Conservation (phyloP, 2,888 invertebrate genomes). For the Drosophila merina region DNA sequence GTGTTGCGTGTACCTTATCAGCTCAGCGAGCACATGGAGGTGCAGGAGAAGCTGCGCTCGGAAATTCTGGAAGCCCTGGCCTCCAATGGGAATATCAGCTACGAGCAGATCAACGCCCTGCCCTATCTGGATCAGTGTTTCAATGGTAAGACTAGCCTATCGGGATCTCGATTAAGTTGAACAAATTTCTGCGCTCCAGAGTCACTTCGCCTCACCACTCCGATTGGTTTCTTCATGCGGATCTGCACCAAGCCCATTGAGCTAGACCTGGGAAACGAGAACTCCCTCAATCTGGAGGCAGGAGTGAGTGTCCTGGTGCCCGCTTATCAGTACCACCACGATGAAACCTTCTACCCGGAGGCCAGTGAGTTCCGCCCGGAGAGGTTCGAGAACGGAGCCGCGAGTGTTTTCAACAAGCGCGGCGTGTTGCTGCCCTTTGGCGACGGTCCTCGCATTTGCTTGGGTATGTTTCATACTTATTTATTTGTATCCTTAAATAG, state of each 20-base stretch:
- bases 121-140: conserved; percentile 81
- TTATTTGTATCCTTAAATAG: too few species aligned
- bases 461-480: conserved; percentile 62
- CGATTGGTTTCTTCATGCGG: conserved; percentile 60
- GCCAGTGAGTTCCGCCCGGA: conserved; percentile 75
- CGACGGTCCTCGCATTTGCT: conserved; percentile 80
- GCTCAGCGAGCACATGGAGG: conserved; percentile 67
- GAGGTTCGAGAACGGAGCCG: conserved; percentile 73
- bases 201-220: conserved; percentile 74
- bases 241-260: conserved; percentile 65
- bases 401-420: conserved; percentile 63
- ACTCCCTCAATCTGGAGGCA: conserved; percentile 62
- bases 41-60: conserved; percentile 72
- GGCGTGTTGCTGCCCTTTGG: conserved; percentile 80
- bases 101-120: conserved; percentile 71
- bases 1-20: conserved; percentile 30
- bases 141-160: conserved; percentile 58
- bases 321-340: conserved; percentile 77
- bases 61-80: conserved; percentile 63
- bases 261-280: conserved; percentile 59
- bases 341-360: conserved; percentile 61
- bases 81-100: conserved; percentile 56
- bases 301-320: conserved; percentile 77
- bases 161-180: neutral
- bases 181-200: conserved; percentile 51